Evolutionary conservation across 2,797 vertebrate genomes (phyloP).

Genomic region (Tiaroga cobitis): DNA sequence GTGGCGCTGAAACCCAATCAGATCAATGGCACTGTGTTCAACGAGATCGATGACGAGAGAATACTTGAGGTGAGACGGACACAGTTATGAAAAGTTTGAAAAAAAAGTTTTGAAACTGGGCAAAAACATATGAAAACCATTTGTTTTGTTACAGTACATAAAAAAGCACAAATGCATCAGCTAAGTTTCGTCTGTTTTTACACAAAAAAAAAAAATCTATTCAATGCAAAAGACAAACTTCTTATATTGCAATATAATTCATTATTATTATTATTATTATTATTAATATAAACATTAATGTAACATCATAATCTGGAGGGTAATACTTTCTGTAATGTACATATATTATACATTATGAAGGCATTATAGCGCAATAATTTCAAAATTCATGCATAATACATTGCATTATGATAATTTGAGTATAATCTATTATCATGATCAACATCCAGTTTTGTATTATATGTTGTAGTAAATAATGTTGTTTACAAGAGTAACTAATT

Average conservation of each 20-base stretch:
- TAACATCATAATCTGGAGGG: background rate
- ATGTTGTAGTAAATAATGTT: background rate
- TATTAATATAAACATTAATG: background rate
- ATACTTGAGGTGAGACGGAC: constrained; percentile 87
- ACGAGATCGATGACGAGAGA: constrained; percentile 94
- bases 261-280: background rate
- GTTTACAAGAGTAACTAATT: background rate
- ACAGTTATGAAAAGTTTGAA: background rate
- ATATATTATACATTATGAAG: background rate
- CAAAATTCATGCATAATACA: background rate
- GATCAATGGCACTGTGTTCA: constrained; percentile 97
- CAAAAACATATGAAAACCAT: background rate
- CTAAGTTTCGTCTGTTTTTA: background rate
- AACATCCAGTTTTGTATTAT: background rate
- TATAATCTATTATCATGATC: background rate
- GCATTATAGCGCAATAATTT: background rate
- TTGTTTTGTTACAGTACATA: background rate
- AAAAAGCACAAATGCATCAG: background rate
- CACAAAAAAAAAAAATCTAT: background rate
- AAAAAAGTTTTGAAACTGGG: background rate
- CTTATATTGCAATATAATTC: background rate
- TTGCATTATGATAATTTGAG: background rate
- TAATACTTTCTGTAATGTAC: background rate
- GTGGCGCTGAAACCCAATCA: constrained; percentile 96
- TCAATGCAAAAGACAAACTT: background rate